These are phyloP conservation scores for Thunnus albacares DNA, from an alignment of 2,797 vertebrate species.

Conservation along the genomic window DNA sequence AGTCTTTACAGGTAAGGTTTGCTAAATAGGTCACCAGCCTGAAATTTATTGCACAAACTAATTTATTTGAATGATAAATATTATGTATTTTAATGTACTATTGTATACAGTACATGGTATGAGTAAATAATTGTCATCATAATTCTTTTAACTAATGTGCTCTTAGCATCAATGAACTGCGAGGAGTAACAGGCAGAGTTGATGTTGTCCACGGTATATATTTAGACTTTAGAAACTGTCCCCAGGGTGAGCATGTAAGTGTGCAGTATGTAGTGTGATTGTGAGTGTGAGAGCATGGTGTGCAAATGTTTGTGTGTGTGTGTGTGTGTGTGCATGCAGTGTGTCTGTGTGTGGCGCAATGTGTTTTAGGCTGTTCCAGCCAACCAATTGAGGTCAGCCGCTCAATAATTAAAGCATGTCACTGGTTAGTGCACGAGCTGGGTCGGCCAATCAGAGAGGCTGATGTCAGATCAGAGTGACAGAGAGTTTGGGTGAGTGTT, in stretches of 20 bases:
- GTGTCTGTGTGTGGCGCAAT: constrained; percentile 46
- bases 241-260: constrained; percentile 70
- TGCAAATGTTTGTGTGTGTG: constrained; percentile 43
- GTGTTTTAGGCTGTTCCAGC: constrained; percentile 75
- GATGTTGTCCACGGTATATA: constrained; percentile 71
- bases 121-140: background rate
- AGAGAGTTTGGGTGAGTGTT: constrained; percentile 45
- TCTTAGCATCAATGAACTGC: constrained; percentile 61
- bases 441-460: constrained; percentile 70
- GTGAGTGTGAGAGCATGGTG: constrained; percentile 48
- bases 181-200: constrained; percentile 55
- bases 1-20: background rate
- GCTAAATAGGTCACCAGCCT: background rate
- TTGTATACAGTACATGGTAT: background rate
- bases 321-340: constrained; percentile 13
- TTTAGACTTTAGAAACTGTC: constrained; percentile 74
- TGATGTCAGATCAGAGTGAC: constrained; percentile 64
- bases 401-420: constrained; percentile 85
- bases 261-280: constrained; percentile 61
- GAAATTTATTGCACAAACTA: background rate
- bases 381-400: constrained; percentile 85
- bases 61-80: background rate
- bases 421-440: constrained; percentile 79
- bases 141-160: constrained; percentile 29
- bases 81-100: background rate